Conservation (phyloP, 2,797 vertebrate genomes). For the Aphelocoma californica region DNA sequence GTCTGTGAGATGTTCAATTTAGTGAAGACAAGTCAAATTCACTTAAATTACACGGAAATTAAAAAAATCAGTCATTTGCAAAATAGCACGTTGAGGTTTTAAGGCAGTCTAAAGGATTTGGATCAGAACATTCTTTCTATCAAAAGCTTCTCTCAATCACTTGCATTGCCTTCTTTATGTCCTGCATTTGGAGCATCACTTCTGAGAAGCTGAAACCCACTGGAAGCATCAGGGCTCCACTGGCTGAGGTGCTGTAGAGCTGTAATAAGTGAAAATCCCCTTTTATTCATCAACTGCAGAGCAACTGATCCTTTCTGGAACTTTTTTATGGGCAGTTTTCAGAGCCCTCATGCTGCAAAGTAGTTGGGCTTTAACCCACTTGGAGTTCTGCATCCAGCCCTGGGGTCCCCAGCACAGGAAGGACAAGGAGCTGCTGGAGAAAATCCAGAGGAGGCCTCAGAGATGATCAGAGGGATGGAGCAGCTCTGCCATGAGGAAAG, state of each 20-base stretch:
- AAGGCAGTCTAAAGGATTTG: background rate
- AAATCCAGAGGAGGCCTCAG: background rate
- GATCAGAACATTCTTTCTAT: background rate
- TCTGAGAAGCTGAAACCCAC: background rate
- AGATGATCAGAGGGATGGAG: background rate
- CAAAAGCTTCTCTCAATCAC: background rate
- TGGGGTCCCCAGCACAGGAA: background rate
- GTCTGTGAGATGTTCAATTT: background rate
- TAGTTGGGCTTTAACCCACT: background rate
- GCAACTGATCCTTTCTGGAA: background rate
- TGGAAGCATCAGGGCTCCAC: background rate
- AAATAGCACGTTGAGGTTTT: background rate
- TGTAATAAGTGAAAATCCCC: background rate
- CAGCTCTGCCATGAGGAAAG: background rate
- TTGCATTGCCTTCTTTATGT: background rate
- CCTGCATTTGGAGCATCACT: rapidly evolving
- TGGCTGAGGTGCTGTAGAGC: background rate
- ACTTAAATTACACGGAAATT: background rate
- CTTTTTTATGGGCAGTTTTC: background rate
- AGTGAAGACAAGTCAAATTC: background rate
- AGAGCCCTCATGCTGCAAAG: background rate
- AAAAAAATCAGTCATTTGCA: background rate
- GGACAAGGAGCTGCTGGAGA: background rate
- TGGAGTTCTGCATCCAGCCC: background rate
- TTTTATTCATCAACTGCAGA: background rate